Base-by-base conservation (phyloP, 2,888 invertebrate species). In the Tetragonisca angustula region DNA sequence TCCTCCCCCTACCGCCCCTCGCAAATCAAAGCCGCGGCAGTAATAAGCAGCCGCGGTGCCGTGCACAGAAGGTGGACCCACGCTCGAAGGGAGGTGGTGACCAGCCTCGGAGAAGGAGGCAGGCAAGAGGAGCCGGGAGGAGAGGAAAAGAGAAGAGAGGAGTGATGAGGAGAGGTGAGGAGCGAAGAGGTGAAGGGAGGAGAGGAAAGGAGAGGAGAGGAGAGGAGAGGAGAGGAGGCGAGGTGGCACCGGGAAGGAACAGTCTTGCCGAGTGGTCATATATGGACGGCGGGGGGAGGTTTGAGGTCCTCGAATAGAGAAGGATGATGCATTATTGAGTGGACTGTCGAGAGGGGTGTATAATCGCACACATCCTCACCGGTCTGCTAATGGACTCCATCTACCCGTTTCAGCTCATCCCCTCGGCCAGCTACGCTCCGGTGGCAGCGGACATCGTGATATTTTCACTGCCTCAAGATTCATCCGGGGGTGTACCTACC, bases 241-340 rank as follows among this genome's bases (percentile, higher is more conserved):
- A 36, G 76, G 81, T 76, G 74, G 86, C 74, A 61, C 81, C 83
- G 89, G 90, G 89, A 90, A 92, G 91, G 87, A 90, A 88, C 89
- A 85, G 87, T 87, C 85, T 87, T 74, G 69, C 85, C 84, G 90
- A 90, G 90, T 87, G 92, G 90, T 92, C 91, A 91, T 92, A 91
- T 90, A 90, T 89, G 90, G 91, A 91, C 87, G 85, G 32, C 32
- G 32, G 32, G 32, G 90, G 87, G 86, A 89, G 86, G 86, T 79
- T 83, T 82, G 80, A 73, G 86, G 81, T 83, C 79, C 81, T 83
- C 86, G 89, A 89, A 89, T 88, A 90, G 91, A 88, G 91, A 89
- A 89, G 92, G 91, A 91, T 92, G 93, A 93, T 94, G 94, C 94
- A 94, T 94, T 94, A 94, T 94, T 94, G 94, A 94, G 94, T 94